Conservation (phyloP, 2,113 vertebrate genomes). For the Alligator mississippiensis region DNA sequence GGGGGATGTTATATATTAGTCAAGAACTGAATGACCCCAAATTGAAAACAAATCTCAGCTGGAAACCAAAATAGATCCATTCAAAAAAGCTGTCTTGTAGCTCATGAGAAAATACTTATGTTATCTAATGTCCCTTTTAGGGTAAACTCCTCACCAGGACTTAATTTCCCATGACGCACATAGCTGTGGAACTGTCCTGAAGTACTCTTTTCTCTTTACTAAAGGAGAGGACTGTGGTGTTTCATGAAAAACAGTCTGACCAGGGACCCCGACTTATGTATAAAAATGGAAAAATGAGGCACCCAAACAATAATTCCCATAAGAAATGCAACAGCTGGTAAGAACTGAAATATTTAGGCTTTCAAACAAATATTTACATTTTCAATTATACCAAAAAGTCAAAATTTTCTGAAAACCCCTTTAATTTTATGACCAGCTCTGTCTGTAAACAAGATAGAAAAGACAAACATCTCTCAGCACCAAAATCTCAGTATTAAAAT, state of each 20-base stretch:
- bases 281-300: neutral
- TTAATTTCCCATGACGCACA: neutral
- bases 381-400: neutral
- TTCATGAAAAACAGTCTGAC: neutral
- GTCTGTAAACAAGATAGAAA: neutral
- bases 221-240: neutral
- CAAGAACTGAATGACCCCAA: neutral
- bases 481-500: neutral
- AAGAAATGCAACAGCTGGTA: neutral
- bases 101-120: neutral
- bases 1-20: no score
- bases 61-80: neutral
- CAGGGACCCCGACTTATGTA: neutral
- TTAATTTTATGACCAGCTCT: neutral
- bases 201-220: neutral
- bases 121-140: neutral
- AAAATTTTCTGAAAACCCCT: neutral
- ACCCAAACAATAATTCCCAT: neutral
- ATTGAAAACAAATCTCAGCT: neutral
- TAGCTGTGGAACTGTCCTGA: neutral
- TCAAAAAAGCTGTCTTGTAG: neutral
- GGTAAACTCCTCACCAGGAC: accelerated
- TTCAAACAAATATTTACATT: neutral
- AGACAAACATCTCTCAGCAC: neutral
- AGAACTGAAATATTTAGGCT: neutral